Evolutionary conservation across 1,140 invertebrate species (phyloP).

Genomic region (Colletes gigas): DNA sequence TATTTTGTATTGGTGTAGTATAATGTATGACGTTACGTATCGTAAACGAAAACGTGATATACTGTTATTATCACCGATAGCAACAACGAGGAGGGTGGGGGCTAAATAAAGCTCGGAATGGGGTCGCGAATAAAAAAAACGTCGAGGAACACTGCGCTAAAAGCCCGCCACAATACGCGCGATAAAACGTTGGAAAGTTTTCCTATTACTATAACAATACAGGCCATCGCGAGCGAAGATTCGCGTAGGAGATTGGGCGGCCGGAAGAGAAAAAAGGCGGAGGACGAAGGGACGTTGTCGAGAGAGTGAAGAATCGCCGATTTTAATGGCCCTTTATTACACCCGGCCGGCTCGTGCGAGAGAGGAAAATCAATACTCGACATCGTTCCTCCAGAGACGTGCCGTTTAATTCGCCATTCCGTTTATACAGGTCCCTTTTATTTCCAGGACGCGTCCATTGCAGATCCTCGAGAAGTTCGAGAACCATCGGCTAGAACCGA

Average conservation of each 20-base stretch:
- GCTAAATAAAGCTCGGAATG: no score
- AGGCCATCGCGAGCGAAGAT: conserved; percentile 44
- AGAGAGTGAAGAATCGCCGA: conserved; percentile 56
- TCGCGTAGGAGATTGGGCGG: conserved; percentile 38
- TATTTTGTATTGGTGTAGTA: no score
- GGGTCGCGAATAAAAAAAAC: no score
- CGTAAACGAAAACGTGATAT: no score
- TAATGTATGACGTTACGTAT: no score
- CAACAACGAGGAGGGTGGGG: no score
- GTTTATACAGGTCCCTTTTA: conserved; percentile 26
- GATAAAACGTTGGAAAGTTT: conserved; percentile 43
- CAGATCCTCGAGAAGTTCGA: neutral
- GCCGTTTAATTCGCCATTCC: conserved; percentile 55
- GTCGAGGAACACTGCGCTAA: neutral
- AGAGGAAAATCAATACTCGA: conserved; percentile 62
- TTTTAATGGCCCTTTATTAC: conserved; percentile 67
- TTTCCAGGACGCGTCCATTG: conserved; percentile 9
- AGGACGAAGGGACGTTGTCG: conserved; percentile 38
- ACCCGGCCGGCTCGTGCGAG: conserved; percentile 43
- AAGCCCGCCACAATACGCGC: neutral
- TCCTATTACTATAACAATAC: conserved; percentile 58
- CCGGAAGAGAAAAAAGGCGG: conserved; percentile 23
- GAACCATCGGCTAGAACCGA: no score
- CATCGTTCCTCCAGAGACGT: conserved; percentile 23
- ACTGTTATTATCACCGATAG: no score